Evolutionary conservation across 2,888 invertebrate genomes (phyloP).

Genomic region (Halictus ligatus): DNA sequence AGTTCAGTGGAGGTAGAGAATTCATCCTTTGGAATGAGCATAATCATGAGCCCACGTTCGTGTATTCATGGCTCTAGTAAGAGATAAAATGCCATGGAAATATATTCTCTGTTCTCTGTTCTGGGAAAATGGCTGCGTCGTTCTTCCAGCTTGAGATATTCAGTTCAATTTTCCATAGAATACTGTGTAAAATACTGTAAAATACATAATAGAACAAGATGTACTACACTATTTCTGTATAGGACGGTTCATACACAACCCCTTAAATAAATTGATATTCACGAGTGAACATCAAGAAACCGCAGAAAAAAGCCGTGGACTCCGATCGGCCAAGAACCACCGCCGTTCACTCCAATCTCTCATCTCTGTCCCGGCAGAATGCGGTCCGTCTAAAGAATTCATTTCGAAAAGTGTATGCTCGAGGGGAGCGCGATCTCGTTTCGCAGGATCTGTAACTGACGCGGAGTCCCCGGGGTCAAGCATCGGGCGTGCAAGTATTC

Average conservation of each 20-base stretch:
- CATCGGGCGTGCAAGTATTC: constrained; percentile 13
- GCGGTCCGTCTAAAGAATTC: constrained; percentile 9
- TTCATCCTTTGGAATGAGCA: no score
- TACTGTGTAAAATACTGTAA: no score
- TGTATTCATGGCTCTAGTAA: no score
- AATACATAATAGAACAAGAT: no score
- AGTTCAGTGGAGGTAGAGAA: no score
- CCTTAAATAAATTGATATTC: neutral
- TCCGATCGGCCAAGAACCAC: neutral
- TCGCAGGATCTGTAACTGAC: constrained; percentile 10
- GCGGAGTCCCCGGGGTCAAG: constrained; percentile 10
- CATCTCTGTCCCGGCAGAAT: neutral
- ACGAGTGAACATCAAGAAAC: neutral
- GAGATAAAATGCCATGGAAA: no score
- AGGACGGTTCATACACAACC: neutral
- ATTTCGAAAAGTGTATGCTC: constrained; percentile 9
- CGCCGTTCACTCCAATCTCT: neutral
- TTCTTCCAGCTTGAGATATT: no score
- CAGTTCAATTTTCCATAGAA: no score
- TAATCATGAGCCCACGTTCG: no score
- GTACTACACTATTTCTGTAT: neutral
- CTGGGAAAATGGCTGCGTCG: no score
- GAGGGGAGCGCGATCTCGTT: constrained; percentile 11
- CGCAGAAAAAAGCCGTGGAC: neutral
- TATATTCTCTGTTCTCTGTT: no score